These are phyloP conservation scores for Rhyacophila brunnea DNA, from an alignment of 1,140 invertebrate species.

Conservation along the genomic window DNA sequence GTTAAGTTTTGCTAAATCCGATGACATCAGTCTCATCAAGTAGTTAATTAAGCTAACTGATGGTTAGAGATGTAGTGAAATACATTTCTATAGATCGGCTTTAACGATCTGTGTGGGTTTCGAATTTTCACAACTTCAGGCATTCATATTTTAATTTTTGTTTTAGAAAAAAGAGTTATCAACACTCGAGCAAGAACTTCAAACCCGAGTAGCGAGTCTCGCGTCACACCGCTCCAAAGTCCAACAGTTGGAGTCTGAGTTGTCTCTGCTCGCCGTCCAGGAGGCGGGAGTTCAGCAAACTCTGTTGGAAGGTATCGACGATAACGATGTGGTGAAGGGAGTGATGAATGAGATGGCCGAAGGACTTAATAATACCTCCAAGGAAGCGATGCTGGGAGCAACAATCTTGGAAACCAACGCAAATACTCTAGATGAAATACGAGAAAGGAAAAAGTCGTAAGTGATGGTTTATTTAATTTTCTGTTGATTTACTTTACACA, in stretches of 20 bases:
- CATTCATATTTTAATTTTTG: background rate
- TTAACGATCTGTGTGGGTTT: background rate
- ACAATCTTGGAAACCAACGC: constrained; percentile 17
- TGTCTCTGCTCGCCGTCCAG: constrained; percentile 54
- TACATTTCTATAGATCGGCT: background rate
- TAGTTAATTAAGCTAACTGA: too few species aligned
- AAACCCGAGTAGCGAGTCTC: constrained; percentile 60
- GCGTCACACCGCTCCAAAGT: constrained; percentile 61
- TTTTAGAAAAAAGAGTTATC: constrained; percentile 59
- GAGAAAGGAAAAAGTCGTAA: constrained; percentile 50
- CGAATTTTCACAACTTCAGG: background rate
- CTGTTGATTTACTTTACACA: too few species aligned
- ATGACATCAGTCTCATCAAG: too few species aligned
- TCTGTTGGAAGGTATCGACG: constrained; percentile 36
- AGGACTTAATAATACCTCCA: too few species aligned
- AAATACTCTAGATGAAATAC: constrained; percentile 38
- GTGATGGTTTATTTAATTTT: too few species aligned
- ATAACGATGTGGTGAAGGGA: background rate
- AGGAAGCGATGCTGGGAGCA: background rate
- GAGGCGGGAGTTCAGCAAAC: constrained; percentile 49
- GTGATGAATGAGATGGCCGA: background rate
- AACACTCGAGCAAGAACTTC: constrained; percentile 62
- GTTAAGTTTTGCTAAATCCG: too few species aligned
- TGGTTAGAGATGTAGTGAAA: too few species aligned
- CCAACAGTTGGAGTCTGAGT: constrained; percentile 62